phyloP scores from a whole-genome alignment of 2,113 vertebrate species.

The Syngnathus scovelli region DNA sequence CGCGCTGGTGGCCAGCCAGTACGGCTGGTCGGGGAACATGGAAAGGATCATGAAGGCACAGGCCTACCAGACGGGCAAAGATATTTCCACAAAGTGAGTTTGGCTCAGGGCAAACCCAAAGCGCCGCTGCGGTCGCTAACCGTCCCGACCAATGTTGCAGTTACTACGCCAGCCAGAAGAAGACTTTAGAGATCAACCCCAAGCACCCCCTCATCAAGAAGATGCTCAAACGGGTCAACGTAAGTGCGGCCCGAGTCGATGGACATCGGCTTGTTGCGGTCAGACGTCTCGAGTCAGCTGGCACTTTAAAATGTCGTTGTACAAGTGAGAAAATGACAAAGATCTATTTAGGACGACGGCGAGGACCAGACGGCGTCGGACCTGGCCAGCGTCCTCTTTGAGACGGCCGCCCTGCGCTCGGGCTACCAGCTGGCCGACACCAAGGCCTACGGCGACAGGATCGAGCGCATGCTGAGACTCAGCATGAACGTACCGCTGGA shows the following conservation, averaged over 20 bases:
- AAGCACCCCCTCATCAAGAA: constrained; percentile 93
- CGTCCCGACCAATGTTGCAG: constrained; percentile 56
- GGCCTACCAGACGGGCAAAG: constrained; percentile 97
- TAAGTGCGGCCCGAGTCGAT: constrained; percentile 52
- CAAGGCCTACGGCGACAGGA: constrained; percentile 89
- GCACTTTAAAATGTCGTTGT: no score
- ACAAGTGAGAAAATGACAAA: no score
- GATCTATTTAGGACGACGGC: constrained; percentile 70
- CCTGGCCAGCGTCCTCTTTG: constrained; percentile 89
- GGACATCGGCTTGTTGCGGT: neutral
- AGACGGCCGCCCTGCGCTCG: constrained; percentile 92
- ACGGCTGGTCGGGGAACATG: constrained; percentile 99
- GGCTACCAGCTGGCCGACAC: constrained; percentile 92
- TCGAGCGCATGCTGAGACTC: constrained; percentile 96
- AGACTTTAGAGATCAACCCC: constrained; percentile 96
- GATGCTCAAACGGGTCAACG: constrained; percentile 86
- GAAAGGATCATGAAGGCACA: constrained; percentile 99
- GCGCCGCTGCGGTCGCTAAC: neutral
- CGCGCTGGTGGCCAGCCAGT: constrained; percentile 94
- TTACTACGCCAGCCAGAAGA: constrained; percentile 97
- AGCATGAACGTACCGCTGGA: constrained; percentile 88
- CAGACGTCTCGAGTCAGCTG: no score
- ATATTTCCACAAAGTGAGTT: constrained; percentile 94
- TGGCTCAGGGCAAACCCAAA: neutral
- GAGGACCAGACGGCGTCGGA: constrained; percentile 92